Conservation (phyloP, 53 echinoderm and acorn worm species). For the Echinarachnius parma region DNA sequence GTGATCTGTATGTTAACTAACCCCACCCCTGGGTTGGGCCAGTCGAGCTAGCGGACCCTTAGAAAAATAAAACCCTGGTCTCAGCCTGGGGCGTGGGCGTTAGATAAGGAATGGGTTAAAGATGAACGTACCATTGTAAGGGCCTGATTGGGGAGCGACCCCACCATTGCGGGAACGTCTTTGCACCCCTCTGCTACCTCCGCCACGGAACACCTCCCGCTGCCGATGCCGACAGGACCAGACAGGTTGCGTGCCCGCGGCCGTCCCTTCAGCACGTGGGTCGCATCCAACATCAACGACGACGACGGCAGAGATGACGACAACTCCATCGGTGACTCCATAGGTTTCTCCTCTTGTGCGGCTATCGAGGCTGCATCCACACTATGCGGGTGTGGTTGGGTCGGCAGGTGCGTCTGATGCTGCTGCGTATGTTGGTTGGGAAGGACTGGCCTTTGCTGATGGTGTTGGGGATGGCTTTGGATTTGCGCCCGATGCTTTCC, state of each 20-base stretch:
- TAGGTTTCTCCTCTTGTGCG: background rate
- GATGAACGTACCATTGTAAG: slow-evolving; percentile 32
- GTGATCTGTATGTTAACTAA: no score
- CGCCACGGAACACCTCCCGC: background rate
- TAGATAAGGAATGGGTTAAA: no score
- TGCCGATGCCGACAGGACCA: background rate
- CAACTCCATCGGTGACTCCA: slow-evolving; percentile 1
- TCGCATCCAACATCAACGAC: background rate
- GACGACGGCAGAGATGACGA: slow-evolving; percentile 3
- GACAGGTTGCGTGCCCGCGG: background rate
- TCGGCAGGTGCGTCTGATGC: background rate
- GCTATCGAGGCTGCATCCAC: background rate
- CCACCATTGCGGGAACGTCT: background rate
- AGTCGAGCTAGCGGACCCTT: no score
- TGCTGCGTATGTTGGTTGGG: no score
- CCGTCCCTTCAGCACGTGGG: background rate
- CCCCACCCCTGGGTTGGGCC: no score
- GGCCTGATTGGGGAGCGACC: slow-evolving; percentile 29
- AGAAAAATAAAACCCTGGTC: no score
- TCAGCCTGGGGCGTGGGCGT: no score
- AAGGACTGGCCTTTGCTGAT: background rate
- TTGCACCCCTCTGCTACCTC: background rate
- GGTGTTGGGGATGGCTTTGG: no score
- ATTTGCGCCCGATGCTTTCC: slow-evolving; percentile 8
- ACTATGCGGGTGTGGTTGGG: no score